Conservation (phyloP, 2,797 vertebrate genomes). For the Graptemys geographica region DNA sequence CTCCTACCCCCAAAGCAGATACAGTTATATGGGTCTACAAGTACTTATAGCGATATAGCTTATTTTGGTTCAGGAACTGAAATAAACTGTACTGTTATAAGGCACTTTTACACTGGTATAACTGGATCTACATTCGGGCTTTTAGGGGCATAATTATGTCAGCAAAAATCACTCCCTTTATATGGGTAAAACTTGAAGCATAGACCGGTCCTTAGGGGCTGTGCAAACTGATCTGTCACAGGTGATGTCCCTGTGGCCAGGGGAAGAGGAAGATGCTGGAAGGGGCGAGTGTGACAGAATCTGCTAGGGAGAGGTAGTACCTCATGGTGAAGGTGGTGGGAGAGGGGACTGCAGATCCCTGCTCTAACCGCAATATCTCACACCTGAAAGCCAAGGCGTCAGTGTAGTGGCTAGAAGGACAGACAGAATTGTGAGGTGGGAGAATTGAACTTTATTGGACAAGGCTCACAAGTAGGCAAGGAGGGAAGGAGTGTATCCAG, state of each 20-base stretch:
- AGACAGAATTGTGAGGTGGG: rapidly evolving
- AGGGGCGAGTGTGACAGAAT: background rate
- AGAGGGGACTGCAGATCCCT: background rate
- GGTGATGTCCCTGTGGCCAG: background rate
- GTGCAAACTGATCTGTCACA: background rate
- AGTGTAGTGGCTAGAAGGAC: background rate
- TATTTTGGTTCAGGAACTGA: background rate
- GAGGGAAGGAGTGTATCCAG: background rate
- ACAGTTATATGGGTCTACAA: too few species aligned
- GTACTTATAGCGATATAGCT: background rate
- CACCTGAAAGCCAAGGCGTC: background rate
- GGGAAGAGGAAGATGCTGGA: background rate
- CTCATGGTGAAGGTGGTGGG: background rate
- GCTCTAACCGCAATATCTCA: rapidly evolving
- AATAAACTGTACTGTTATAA: background rate
- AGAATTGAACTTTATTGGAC: background rate
- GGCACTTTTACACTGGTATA: background rate
- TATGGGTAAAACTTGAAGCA: background rate
- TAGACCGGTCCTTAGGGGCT: background rate
- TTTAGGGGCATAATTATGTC: background rate
- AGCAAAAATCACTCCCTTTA: background rate
- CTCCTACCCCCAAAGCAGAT: too few species aligned
- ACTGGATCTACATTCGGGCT: background rate
- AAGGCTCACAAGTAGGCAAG: background rate
- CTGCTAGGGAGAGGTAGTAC: background rate